Percentiles rank a stretch among this genome's conserved stretches.
Conservation (phyloP, 2,113 vertebrate species). For the Peromyscus maniculatus region DNA sequence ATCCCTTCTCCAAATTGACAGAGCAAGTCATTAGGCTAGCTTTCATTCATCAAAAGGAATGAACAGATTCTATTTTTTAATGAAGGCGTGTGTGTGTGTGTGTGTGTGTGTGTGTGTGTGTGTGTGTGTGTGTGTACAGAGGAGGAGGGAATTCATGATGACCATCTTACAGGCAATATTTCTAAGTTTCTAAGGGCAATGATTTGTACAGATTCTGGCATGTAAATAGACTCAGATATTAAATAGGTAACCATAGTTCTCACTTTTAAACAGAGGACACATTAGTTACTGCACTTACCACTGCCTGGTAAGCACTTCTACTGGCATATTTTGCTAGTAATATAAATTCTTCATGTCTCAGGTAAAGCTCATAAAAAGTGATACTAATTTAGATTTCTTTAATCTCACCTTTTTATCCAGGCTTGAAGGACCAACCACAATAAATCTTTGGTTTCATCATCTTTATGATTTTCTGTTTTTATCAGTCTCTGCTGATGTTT, state of each 20-base stretch:
- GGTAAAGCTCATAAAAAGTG: neutral
- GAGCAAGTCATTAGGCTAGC: neutral
- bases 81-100: neutral
- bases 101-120: neutral
- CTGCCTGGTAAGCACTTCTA: neutral
- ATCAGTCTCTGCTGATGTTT: neutral
- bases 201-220: neutral
- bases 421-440: neutral
- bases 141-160: neutral
- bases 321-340: neutral
- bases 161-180: neutral
- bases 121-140: neutral
- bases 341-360: conserved; percentile 11
- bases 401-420: neutral
- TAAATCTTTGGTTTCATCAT: neutral
- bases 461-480: conserved; percentile 9
- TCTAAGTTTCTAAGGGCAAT: neutral
- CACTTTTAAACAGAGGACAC: conserved; percentile 28
- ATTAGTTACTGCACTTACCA: neutral
- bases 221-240: neutral
- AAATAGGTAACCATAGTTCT: conserved; percentile 1
- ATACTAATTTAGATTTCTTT: neutral
- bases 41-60: neutral
- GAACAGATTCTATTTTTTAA: neutral
- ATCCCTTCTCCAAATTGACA: neutral